Percentiles rank a stretch among this genome's conserved stretches.
phyloP scores from a whole-genome alignment of 2,888 invertebrate genomes.

The Acanthococcus lagerstroemiae region DNA sequence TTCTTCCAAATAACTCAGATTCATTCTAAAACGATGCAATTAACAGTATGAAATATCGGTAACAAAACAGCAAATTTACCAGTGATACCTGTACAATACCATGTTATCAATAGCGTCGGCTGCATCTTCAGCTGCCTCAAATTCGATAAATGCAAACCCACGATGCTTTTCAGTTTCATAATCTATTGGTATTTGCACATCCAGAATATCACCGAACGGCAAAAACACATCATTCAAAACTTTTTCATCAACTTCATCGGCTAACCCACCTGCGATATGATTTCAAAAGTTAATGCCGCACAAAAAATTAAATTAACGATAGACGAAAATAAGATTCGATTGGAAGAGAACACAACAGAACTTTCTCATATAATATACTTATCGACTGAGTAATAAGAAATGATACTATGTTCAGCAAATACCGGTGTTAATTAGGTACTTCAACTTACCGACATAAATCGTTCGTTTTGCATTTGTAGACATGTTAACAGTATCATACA shows the following conservation, averaged over 20 bases:
- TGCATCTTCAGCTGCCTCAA: slow-evolving; percentile 96
- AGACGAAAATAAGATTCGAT: neutral
- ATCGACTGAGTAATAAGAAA: neutral
- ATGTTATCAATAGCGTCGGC: slow-evolving; percentile 97
- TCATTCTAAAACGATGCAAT: slow-evolving; percentile 66
- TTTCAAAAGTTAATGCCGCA: neutral
- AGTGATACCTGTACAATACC: slow-evolving; percentile 48
- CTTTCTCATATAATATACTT: too few species aligned
- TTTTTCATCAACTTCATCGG: slow-evolving; percentile 94
- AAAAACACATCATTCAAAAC: slow-evolving; percentile 92
- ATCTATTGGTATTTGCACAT: slow-evolving; percentile 94
- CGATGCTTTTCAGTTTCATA: slow-evolving; percentile 95
- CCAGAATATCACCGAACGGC: slow-evolving; percentile 96
- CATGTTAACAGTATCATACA: too few species aligned
- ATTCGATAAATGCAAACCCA: slow-evolving; percentile 98
- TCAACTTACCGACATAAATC: slow-evolving; percentile 18
- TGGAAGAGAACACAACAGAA: neutral
- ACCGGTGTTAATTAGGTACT: neutral
- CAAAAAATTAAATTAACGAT: neutral
- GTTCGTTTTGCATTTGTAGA: too few species aligned
- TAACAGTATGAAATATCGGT: neutral
- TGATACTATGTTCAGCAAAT: neutral
- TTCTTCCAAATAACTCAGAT: slow-evolving; percentile 91
- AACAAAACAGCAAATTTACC: neutral
- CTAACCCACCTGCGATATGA: slow-evolving; percentile 54